Conservation (phyloP, 2,113 vertebrate genomes). For the Poecile atricapillus region DNA sequence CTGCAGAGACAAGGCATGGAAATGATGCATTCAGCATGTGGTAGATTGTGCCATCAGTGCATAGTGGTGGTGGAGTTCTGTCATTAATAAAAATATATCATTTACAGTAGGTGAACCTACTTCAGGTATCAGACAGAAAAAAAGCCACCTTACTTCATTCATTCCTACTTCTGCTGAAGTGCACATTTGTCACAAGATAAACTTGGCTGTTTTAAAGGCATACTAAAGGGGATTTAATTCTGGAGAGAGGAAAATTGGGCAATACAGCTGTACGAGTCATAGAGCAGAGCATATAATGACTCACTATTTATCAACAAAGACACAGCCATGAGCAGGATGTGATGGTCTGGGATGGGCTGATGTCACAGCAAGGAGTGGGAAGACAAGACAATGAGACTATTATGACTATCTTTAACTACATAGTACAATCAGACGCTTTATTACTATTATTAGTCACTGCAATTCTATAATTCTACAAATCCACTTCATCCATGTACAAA, state of each 20-base stretch:
- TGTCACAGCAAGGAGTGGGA: slow-evolving; percentile 43
- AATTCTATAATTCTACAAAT: background rate
- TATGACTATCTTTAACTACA: slow-evolving; percentile 46
- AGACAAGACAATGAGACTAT: slow-evolving; percentile 28
- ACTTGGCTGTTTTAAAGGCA: background rate
- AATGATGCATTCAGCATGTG: background rate
- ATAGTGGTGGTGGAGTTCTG: background rate
- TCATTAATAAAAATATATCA: background rate
- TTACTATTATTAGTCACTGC: slow-evolving; percentile 35
- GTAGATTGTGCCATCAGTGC: background rate
- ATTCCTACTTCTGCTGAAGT: background rate
- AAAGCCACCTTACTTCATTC: background rate
- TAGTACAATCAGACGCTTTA: slow-evolving; percentile 2
- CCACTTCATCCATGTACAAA: background rate
- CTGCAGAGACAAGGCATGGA: background rate
- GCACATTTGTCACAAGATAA: background rate
- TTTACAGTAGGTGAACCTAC: background rate
- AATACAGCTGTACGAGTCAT: slow-evolving; percentile 19
- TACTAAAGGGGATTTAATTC: background rate
- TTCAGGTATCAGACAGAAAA: background rate
- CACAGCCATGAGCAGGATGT: slow-evolving; percentile 39
- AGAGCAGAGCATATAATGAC: slow-evolving; percentile 1
- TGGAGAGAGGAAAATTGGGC: background rate
- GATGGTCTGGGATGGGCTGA: slow-evolving; percentile 40
- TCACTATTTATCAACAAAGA: slow-evolving; percentile 65